Conservation (phyloP, 2,113 vertebrate genomes). For the Boulengeromyrus knoepffleri region DNA sequence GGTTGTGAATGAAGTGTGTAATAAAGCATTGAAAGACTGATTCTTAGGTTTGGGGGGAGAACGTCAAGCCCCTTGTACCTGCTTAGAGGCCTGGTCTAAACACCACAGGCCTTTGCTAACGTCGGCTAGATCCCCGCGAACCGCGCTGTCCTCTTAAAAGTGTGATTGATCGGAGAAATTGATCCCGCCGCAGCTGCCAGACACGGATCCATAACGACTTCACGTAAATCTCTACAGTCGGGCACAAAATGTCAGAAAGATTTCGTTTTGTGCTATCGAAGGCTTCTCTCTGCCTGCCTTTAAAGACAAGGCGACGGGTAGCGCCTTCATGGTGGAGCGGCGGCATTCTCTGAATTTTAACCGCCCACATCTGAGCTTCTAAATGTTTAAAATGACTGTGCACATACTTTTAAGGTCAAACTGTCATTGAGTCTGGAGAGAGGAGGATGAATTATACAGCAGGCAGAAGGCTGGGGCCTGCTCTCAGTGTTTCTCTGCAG, state of each 20-base stretch:
- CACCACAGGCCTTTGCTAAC: slow-evolving; percentile 50
- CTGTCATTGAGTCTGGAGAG: slow-evolving; percentile 7
- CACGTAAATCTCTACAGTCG: slow-evolving; percentile 60
- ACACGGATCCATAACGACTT: slow-evolving; percentile 60
- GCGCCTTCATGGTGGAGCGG: not conserved
- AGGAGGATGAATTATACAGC: slow-evolving; percentile 15
- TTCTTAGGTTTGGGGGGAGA: not conserved
- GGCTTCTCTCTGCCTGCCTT: not conserved
- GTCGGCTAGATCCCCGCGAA: slow-evolving; percentile 51
- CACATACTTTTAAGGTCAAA: slow-evolving; percentile 19
- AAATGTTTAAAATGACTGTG: slow-evolving; percentile 9
- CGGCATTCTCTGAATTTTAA: not conserved
- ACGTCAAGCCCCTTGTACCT: not conserved
- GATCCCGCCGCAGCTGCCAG: slow-evolving; percentile 56
- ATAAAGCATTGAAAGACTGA: not conserved
- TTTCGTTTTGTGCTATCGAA: slow-evolving; percentile 18
- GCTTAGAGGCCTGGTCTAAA: slow-evolving; percentile 30
- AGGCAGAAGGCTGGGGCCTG: not conserved
- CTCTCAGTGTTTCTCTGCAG: not conserved
- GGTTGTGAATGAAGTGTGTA: not conserved
- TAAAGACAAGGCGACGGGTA: not conserved
- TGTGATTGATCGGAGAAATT: slow-evolving; percentile 66
- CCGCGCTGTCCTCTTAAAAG: slow-evolving; percentile 65
- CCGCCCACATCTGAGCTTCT: not conserved
- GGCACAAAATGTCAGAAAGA: slow-evolving; percentile 52